These are phyloP conservation scores for Varanus komodoensis DNA, from an alignment of 2,113 vertebrate species.

Conservation along the genomic window DNA sequence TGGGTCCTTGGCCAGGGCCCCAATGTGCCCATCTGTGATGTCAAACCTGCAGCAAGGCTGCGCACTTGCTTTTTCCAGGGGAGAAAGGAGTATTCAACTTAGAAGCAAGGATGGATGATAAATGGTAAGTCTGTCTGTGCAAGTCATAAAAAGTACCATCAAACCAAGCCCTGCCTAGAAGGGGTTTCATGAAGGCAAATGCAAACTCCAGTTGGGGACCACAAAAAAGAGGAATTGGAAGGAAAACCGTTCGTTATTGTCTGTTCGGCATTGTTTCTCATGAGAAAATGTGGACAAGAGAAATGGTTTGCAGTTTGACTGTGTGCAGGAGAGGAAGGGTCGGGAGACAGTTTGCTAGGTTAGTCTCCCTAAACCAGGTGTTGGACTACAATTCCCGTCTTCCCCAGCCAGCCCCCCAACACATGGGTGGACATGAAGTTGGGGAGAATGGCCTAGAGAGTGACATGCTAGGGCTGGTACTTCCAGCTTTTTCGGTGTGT, in stretches of 20 bases:
- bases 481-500: background rate
- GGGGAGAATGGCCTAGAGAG: too few relatives aligned
- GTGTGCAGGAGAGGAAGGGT: background rate
- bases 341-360: background rate
- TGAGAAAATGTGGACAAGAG: background rate
- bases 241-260: background rate
- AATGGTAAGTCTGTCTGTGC: background rate
- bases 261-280: background rate
- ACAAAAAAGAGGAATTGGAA: slow-evolving; percentile 13
- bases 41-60: too few relatives aligned
- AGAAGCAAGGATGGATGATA: background rate
- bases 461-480: background rate
- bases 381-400: too few relatives aligned
- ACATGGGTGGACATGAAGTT: too few relatives aligned
- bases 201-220: slow-evolving; percentile 21
- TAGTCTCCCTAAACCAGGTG: too few relatives aligned
- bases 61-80: background rate
- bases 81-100: background rate
- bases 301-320: background rate
- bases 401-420: too few relatives aligned
- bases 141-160: slow-evolving; percentile 8
- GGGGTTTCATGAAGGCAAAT: background rate
- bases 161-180: background rate
- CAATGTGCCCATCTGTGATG: too few relatives aligned
- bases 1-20: too few relatives aligned